phyloP scores from a whole-genome alignment of 2,888 invertebrate genomes.

The Argyresthia goedartella region DNA sequence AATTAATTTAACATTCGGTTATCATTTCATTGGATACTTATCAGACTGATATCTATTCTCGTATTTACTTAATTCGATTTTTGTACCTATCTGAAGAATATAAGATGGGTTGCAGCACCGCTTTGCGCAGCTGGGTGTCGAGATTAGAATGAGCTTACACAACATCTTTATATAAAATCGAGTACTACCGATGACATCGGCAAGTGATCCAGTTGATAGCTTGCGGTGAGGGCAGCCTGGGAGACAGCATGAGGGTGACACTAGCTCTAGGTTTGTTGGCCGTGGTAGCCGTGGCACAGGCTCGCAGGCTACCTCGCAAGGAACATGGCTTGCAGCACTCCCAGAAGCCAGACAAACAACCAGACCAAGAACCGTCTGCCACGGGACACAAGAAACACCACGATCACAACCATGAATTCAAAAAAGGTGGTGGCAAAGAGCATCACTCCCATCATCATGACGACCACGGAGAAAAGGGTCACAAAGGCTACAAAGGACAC shows the following conservation, averaged over 20 bases:
- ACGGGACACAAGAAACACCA: constrained; percentile 59
- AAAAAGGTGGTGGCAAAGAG: constrained; percentile 77
- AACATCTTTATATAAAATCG: constrained; percentile 66
- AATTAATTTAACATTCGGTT: too few relatives aligned
- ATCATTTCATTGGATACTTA: too few relatives aligned
- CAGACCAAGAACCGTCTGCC: constrained; percentile 50
- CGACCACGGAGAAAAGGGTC: constrained; percentile 77
- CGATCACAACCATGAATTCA: constrained; percentile 59
- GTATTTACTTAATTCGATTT: too few relatives aligned
- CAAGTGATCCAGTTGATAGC: background rate
- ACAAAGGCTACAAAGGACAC: constrained; percentile 78
- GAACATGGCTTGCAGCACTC: background rate
- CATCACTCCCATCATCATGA: constrained; percentile 75
- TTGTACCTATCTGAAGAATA: too few relatives aligned
- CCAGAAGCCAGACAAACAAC: background rate
- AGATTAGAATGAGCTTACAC: constrained; percentile 36
- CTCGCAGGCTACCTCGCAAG: constrained; percentile 34
- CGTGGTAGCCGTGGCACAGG: constrained; percentile 29
- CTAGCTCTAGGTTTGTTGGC: constrained; percentile 37
- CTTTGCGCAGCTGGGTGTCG: too few relatives aligned
- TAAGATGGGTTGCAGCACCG: too few relatives aligned
- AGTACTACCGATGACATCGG: background rate
- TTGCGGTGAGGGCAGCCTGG: background rate
- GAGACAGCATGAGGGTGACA: constrained; percentile 35
- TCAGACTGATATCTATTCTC: too few relatives aligned